phyloP scores from a whole-genome alignment of 2,113 vertebrate species.

The Leptobrachium leishanense region DNA sequence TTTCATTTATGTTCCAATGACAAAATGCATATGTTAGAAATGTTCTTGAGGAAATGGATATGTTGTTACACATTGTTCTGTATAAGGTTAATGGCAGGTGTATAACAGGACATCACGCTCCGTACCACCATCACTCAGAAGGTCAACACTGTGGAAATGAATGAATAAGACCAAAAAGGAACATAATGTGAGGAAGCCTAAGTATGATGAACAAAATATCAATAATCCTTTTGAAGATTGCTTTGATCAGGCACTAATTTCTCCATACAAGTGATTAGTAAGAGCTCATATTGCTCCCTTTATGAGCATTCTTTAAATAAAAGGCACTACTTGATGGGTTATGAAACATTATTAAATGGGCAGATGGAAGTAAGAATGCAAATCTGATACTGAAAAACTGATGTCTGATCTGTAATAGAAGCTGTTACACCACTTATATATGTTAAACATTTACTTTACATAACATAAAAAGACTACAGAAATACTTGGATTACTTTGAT shows the following conservation, averaged over 20 bases:
- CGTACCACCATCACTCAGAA: no score
- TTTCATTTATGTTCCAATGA: no score
- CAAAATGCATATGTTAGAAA: no score
- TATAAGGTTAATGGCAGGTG: no score
- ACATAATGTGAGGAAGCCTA: not conserved
- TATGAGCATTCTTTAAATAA: slow-evolving; percentile 9
- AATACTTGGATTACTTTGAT: no score
- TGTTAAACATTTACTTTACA: slow-evolving; percentile 15
- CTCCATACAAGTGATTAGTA: no score
- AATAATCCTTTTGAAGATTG: not conserved
- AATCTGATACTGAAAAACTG: slow-evolving; percentile 38
- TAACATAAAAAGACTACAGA: slow-evolving; percentile 14
- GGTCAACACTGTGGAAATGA: no score
- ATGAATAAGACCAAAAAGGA: not conserved
- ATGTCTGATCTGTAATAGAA: slow-evolving; percentile 27
- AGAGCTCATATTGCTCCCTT: not conserved
- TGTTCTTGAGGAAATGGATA: no score
- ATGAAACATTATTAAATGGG: no score
- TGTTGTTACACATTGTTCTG: no score
- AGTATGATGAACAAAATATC: not conserved
- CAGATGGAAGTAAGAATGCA: slow-evolving; percentile 38
- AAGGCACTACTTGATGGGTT: no score
- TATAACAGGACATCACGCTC: no score
- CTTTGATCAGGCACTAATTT: not conserved
- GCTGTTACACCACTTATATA: slow-evolving; percentile 22